Percentiles rank a stretch among this genome's conserved stretches.
These are phyloP conservation scores for Nothura maculosa DNA, from an alignment of 2,797 vertebrate genomes.

Conservation along the genomic window DNA sequence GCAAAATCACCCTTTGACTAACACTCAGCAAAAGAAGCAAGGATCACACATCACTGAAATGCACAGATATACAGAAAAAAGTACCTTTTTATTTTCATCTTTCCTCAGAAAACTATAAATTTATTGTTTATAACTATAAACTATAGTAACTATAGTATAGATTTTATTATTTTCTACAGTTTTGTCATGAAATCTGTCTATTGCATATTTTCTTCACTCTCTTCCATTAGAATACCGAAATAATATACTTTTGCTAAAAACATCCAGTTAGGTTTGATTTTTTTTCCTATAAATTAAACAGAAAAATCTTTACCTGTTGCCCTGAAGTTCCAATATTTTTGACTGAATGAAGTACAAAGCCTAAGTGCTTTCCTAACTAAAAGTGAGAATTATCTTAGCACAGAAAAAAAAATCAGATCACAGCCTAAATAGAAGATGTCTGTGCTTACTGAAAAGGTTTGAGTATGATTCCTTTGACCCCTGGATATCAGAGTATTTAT, in stretches of 20 bases:
- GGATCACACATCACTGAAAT: background rate
- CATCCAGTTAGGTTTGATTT: background rate
- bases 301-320: background rate
- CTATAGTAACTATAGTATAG: background rate
- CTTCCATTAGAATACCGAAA: background rate
- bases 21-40: background rate
- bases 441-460: background rate
- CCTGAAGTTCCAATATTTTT: background rate
- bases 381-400: background rate
- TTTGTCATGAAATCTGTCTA: background rate
- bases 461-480: background rate
- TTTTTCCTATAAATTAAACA: background rate
- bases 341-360: background rate
- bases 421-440: background rate
- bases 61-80: background rate
- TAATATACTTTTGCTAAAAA: background rate
- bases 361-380: background rate
- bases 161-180: background rate
- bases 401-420: background rate
- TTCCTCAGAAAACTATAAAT: background rate
- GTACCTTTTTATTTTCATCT: background rate
- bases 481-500: background rate
- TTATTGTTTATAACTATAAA: background rate
- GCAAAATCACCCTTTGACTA: background rate
- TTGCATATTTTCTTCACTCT: rapidly evolving